phyloP scores from a whole-genome alignment of 2,113 vertebrate species.

The Nymphicus hollandicus region DNA sequence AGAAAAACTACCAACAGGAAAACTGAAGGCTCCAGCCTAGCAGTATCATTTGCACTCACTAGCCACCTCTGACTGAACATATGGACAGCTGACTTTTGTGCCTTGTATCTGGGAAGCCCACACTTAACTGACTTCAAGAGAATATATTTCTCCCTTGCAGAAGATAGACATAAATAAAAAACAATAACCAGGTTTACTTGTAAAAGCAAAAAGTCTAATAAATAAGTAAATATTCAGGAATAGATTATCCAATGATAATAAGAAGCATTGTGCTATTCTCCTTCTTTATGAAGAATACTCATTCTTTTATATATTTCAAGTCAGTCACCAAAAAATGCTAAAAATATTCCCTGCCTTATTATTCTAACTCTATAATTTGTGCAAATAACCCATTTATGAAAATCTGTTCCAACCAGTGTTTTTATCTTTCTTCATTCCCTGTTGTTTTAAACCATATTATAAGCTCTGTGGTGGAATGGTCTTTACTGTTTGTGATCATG shows the following conservation, averaged over 20 bases:
- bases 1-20: neutral
- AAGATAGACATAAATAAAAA: neutral
- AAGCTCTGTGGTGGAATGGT: neutral
- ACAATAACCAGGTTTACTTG: neutral
- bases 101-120: neutral
- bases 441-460: neutral
- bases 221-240: neutral
- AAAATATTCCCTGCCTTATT: neutral
- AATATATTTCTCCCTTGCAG: neutral
- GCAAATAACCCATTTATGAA: neutral
- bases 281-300: neutral
- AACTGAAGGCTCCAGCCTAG: neutral
- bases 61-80: neutral
- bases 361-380: neutral
- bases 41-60: neutral
- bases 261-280: neutral
- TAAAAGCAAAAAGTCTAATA: neutral
- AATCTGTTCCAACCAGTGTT: neutral
- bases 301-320: neutral
- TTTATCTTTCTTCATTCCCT: neutral
- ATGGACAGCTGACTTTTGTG: neutral
- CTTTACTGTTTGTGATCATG: neutral
- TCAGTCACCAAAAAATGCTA: neutral
- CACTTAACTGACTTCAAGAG: neutral
- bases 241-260: neutral